Base-by-base conservation (phyloP, 2,113 vertebrate genomes). In the Rhombomys opimus region DNA sequence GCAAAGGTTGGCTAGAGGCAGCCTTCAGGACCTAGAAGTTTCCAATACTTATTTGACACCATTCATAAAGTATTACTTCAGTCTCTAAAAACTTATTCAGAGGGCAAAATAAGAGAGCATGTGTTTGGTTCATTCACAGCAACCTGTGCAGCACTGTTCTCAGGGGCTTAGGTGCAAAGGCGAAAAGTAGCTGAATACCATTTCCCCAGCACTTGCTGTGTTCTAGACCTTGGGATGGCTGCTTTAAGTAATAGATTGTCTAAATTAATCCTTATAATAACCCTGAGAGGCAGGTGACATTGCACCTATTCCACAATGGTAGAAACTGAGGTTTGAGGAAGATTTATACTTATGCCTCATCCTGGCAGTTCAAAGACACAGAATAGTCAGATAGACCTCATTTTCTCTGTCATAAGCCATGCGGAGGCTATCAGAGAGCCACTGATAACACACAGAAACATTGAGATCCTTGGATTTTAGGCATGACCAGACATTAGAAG, bases 81-180 rank as follows among this genome's bases (percentile, higher is more conserved):
- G 9, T 89, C 59, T 95, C 91, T 91, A 95, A 88, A 93, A 81
- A 78, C 67, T 94, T 85, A 93, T 96, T 95, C 85, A 94, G 88
- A 67, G 90, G 88, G 54, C 81, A 92, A 96, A 96, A 92, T 54
- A 59, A 15, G 87, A 97, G 93, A 87, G 23, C 5, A 8, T 54
- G 59, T 57, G 87, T 93, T 91, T 95, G 84, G 54, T 80, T 87
- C 10, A 1, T 81, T 84, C 70, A 67, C 6, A 52, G 61, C 35
- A 35, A 59, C 68, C 38, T 86, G 46, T n/a, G 77, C 54, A 85
- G 57, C 80, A 27, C 41, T 63, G 35, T 68, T 54, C 50, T 91
- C 78, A 76, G 35, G 65, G 88, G 78, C 32, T 54, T 82, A 68
- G 72, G 46, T 46, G 13, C 59, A 54, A 92, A 95, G 67, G 46